Evolutionary conservation across 2,113 vertebrate species (phyloP).

Genomic region (Galeopterus variegatus): DNA sequence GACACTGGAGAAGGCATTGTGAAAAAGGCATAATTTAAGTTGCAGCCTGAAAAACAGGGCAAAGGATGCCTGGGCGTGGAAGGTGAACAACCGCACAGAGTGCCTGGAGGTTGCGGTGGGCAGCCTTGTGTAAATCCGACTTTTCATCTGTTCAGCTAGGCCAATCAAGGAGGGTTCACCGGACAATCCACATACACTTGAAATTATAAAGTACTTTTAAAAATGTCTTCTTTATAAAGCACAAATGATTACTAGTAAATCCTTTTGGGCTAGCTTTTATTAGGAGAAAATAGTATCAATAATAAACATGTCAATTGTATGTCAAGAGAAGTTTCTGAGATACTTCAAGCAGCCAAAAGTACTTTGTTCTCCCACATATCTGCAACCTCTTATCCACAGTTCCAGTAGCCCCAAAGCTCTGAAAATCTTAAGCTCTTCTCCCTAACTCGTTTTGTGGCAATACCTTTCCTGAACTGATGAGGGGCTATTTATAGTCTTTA

Average conservation of each 20-base stretch:
- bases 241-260: neutral
- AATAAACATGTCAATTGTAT: neutral
- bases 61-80: neutral
- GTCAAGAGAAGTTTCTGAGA: neutral
- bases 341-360: neutral
- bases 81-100: neutral
- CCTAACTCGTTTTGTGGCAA: neutral
- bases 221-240: neutral
- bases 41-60: neutral
- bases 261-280: neutral
- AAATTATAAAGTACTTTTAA: constrained; percentile 22
- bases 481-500: neutral
- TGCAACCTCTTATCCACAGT: neutral
- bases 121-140: neutral
- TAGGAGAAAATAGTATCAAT: neutral
- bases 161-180: neutral
- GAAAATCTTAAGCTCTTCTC: neutral
- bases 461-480: neutral
- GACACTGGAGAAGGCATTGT: neutral
- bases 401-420: neutral
- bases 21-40: neutral
- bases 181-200: neutral
- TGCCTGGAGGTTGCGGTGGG: accelerated
- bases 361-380: neutral
- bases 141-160: neutral